Evolutionary conservation across 2,888 invertebrate species (phyloP).

Genomic region (Chelonus formosanus): DNA sequence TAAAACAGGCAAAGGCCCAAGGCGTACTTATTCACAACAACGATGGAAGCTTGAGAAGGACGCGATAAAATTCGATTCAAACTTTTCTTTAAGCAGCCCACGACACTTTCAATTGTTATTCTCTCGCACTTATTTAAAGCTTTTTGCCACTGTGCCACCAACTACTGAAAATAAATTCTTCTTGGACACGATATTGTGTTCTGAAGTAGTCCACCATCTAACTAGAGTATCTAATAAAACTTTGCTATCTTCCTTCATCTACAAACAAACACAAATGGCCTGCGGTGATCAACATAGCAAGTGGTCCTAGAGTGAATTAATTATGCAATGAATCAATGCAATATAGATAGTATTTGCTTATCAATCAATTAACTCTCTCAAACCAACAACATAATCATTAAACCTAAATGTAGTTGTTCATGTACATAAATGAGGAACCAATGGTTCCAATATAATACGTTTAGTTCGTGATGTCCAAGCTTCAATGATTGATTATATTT

Average conservation of each 20-base stretch:
- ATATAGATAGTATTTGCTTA: slow-evolving; percentile 44
- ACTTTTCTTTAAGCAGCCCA: slow-evolving; percentile 42
- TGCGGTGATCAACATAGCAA: slow-evolving; percentile 39
- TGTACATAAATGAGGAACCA: slow-evolving; percentile 2
- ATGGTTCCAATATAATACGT: not conserved
- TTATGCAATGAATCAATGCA: slow-evolving; percentile 56
- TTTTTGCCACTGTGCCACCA: not conserved
- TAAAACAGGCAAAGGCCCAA: slow-evolving; percentile 63
- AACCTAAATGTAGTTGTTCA: not conserved
- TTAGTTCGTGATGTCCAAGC: no score
- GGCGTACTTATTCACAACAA: slow-evolving; percentile 42
- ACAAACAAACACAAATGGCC: slow-evolving; percentile 44
- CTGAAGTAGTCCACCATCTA: no score
- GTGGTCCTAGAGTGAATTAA: slow-evolving; percentile 59
- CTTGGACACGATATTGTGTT: slow-evolving; percentile 4
- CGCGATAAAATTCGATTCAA: slow-evolving; percentile 63
- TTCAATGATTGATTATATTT: no score
- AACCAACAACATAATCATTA: slow-evolving; percentile 43
- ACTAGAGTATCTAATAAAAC: slow-evolving; percentile 1
- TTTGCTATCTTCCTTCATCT: slow-evolving; percentile 11
- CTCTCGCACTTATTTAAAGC: slow-evolving; percentile 9
- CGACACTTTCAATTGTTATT: slow-evolving; percentile 16
- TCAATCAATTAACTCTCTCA: slow-evolving; percentile 56
- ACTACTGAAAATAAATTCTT: slow-evolving; percentile 11
- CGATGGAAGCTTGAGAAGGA: slow-evolving; percentile 41